A percentile compares a stretch with the other conserved stretches of the same genome.
Evolutionary conservation across 1,140 invertebrate genomes (phyloP).

Genomic region (Medauroidea extradentata): DNA sequence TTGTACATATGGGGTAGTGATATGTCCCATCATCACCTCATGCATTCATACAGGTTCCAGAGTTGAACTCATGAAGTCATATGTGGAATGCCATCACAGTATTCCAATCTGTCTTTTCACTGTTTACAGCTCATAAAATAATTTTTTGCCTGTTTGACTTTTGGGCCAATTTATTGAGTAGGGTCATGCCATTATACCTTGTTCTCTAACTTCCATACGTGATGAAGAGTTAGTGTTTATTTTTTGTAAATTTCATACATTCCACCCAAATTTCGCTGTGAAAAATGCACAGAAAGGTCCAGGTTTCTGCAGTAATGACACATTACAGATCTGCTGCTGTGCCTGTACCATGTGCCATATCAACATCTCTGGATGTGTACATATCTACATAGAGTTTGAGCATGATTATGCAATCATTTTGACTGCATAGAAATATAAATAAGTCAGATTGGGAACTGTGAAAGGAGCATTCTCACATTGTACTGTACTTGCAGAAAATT

Average conservation of each 20-base stretch:
- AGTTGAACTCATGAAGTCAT: too few relatives aligned
- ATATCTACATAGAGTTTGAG: too few relatives aligned
- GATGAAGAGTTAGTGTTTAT: background rate
- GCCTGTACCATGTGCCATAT: too few relatives aligned
- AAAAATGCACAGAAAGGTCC: conserved; percentile 3
- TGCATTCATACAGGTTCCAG: too few relatives aligned
- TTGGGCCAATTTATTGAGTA: background rate
- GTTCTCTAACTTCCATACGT: background rate
- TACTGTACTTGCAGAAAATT: too few relatives aligned
- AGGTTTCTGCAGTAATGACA: conserved; percentile 1
- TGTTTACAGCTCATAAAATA: conserved; percentile 12
- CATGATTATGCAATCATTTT: too few relatives aligned
- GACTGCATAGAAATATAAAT: conserved; percentile 25
- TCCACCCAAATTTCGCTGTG: conserved; percentile 4
- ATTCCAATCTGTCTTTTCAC: conserved; percentile 55
- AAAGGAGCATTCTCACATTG: conserved; percentile 61
- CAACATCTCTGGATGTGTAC: too few relatives aligned
- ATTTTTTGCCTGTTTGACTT: too few relatives aligned
- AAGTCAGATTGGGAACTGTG: conserved; percentile 56
- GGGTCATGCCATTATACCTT: background rate
- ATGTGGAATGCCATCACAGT: conserved; percentile 58
- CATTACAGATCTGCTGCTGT: too few relatives aligned
- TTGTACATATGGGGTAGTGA: background rate
- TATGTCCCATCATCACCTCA: too few relatives aligned
- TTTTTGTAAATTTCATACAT: conserved; percentile 1